phyloP scores from a whole-genome alignment of 2,888 invertebrate genomes.

The Resseliella maxima region DNA sequence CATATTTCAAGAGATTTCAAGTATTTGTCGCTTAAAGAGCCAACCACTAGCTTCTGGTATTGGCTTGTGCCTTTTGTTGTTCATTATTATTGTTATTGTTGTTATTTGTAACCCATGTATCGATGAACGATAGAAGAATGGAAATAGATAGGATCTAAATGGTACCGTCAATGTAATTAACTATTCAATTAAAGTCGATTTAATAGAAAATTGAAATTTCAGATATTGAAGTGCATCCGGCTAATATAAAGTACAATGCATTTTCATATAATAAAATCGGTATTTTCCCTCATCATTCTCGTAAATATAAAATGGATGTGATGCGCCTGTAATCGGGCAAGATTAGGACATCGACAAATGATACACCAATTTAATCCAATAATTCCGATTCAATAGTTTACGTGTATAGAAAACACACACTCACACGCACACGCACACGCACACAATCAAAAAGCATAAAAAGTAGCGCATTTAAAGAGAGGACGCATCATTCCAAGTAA shows the following conservation, averaged over 20 bases:
- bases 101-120: background rate
- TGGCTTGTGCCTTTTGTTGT: background rate
- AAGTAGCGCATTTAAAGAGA: constrained; percentile 36
- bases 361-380: constrained; percentile 52
- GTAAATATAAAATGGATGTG: constrained; percentile 22
- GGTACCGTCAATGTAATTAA: constrained; percentile 42
- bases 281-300: background rate
- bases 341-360: constrained; percentile 34
- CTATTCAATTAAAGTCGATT: constrained; percentile 54
- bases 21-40: background rate
- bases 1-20: constrained; percentile 3
- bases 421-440: background rate
- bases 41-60: background rate
- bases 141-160: background rate
- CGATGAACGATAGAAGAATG: background rate
- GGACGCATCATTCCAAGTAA: background rate
- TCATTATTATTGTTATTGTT: no score
- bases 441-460: background rate
- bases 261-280: background rate
- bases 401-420: background rate
- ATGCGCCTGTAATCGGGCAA: background rate
- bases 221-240: background rate
- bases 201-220: constrained; percentile 51
- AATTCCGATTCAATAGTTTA: constrained; percentile 36
- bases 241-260: constrained; percentile 8